Evolutionary conservation across 2,888 invertebrate species (phyloP).

Genomic region (Epinotia ramella): DNA sequence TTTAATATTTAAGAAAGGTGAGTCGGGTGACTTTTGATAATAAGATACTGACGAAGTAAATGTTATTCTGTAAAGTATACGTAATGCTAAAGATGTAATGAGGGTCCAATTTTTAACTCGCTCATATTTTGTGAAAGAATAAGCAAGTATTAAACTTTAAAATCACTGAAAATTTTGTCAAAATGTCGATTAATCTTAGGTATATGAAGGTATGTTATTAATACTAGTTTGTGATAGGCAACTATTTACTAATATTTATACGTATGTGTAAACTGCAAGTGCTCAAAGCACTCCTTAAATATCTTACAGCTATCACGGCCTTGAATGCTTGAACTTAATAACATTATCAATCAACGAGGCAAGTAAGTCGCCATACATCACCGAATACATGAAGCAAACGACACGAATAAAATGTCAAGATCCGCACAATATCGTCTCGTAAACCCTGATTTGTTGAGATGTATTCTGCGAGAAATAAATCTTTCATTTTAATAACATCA

Average conservation of each 20-base stretch:
- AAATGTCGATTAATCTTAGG: slow-evolving; percentile 13
- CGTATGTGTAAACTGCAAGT: slow-evolving; percentile 66
- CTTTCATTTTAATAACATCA: slow-evolving; percentile 2
- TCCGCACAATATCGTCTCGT: background rate
- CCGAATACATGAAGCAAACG: background rate
- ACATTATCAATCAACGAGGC: slow-evolving; percentile 12
- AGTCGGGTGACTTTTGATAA: background rate
- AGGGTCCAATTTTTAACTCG: no score
- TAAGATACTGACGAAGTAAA: slow-evolving; percentile 1
- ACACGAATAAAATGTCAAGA: background rate
- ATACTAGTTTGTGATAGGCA: slow-evolving; percentile 58
- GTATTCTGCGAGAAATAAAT: background rate
- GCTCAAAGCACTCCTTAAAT: slow-evolving; percentile 67
- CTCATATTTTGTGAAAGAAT: no score
- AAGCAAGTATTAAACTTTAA: background rate
- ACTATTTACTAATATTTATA: slow-evolving; percentile 58
- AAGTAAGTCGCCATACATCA: slow-evolving; percentile 3
- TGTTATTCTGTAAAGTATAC: no score
- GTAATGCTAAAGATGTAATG: background rate
- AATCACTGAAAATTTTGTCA: background rate
- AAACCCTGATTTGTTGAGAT: background rate
- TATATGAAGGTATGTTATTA: slow-evolving; percentile 31
- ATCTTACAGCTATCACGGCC: slow-evolving; percentile 79
- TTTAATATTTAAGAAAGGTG: slow-evolving; percentile 6
- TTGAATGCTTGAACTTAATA: slow-evolving; percentile 67